Conservation (phyloP, 2,797 vertebrate genomes). For the Anas acuta region DNA sequence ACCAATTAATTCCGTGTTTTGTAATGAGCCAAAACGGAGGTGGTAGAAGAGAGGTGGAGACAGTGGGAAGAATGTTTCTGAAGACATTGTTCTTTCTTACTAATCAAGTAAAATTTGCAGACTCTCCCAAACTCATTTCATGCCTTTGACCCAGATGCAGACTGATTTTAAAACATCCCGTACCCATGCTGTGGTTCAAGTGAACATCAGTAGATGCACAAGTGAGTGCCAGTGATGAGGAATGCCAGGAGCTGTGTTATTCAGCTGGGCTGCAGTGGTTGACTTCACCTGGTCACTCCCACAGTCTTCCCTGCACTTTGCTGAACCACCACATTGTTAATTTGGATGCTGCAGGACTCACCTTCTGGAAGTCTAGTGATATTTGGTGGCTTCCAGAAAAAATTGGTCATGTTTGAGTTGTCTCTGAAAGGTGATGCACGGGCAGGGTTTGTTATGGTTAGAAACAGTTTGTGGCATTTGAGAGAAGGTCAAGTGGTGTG, state of each 20-base stretch:
- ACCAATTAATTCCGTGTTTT: background rate
- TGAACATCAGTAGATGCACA: background rate
- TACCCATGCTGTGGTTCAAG: background rate
- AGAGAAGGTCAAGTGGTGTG: background rate
- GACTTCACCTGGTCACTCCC: background rate
- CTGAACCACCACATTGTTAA: background rate
- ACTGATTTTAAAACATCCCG: background rate
- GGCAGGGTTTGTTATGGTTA: background rate
- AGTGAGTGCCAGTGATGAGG: background rate
- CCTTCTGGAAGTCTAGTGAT: background rate
- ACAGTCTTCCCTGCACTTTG: background rate
- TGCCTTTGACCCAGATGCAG: background rate
- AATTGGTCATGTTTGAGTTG: background rate
- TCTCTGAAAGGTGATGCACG: background rate
- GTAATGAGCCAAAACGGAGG: background rate
- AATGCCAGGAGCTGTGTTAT: background rate
- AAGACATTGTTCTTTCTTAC: background rate
- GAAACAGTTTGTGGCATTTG: background rate
- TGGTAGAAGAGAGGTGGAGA: background rate
- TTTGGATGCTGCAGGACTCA: accelerated
- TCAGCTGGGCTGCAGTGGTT: background rate
- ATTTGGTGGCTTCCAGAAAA: background rate
- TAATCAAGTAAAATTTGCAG: background rate
- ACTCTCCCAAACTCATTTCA: background rate
- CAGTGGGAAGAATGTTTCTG: background rate